These are phyloP conservation scores for Liparis tanakae DNA, from an alignment of 2,797 vertebrate genomes.

Conservation along the genomic window DNA sequence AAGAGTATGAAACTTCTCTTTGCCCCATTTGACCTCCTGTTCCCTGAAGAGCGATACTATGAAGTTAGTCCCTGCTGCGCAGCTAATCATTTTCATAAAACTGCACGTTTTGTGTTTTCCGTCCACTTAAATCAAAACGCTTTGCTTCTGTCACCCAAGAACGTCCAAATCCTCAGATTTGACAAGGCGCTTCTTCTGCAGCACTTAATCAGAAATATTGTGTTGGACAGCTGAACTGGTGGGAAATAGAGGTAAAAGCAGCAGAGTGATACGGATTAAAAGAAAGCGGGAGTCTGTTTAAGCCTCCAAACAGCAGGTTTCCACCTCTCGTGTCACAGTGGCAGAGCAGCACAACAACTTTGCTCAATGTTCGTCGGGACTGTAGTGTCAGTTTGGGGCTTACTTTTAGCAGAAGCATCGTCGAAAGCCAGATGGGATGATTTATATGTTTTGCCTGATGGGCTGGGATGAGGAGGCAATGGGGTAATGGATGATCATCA, in stretches of 20 bases:
- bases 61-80: conserved; percentile 25
- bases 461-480: too few species aligned
- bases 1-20: background rate
- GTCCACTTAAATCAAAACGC: conserved; percentile 21
- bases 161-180: conserved; percentile 16
- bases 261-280: conserved; percentile 29
- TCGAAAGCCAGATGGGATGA: conserved; percentile 53
- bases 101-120: conserved; percentile 15
- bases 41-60: background rate
- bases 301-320: conserved; percentile 43
- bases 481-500: too few species aligned
- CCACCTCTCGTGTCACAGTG: conserved; percentile 24
- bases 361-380: conserved; percentile 55
- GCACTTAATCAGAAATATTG: too few species aligned
- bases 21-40: background rate
- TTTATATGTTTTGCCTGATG: conserved; percentile 47
- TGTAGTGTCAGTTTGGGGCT: conserved; percentile 23
- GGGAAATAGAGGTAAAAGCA: too few species aligned
- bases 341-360: conserved; percentile 47
- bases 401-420: conserved; percentile 66
- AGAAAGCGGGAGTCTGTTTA: conserved; percentile 38
- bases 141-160: conserved; percentile 11
- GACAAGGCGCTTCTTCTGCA: background rate
- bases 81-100: conserved; percentile 35
- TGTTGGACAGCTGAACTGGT: too few species aligned